Evolutionary conservation across 2,113 vertebrate genomes (phyloP).

Genomic region (Mellivora capensis): DNA sequence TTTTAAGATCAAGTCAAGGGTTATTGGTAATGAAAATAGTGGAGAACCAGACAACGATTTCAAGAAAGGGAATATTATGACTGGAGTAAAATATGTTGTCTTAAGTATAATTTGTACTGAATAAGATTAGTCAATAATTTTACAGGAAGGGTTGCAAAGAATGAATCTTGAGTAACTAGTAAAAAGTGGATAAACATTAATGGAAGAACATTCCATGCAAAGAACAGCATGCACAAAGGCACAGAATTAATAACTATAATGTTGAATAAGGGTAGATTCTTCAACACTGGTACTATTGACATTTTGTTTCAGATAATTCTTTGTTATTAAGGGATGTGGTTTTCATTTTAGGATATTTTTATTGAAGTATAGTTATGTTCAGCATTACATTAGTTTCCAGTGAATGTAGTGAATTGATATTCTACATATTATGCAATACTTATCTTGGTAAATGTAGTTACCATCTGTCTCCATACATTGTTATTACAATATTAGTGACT

Average conservation of each 20-base stretch:
- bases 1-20: background rate
- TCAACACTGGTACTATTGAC: background rate
- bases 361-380: background rate
- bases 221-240: background rate
- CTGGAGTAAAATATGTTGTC: background rate
- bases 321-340: background rate
- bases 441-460: background rate
- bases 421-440: background rate
- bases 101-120: background rate
- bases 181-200: background rate
- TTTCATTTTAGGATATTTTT: background rate
- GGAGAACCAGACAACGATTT: background rate
- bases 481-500: background rate
- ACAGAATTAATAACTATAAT: background rate
- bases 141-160: background rate
- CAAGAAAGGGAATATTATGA: background rate
- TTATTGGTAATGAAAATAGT: background rate
- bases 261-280: background rate
- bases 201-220: background rate
- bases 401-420: background rate
- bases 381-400: background rate
- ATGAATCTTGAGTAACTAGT: background rate
- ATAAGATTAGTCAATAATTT: background rate
- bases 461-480: background rate
- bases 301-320: background rate